A percentile compares a stretch with the other conserved stretches of the same genome.
phyloP scores from a whole-genome alignment of 1,140 invertebrate genomes.

The Sycophaga agraensis region DNA sequence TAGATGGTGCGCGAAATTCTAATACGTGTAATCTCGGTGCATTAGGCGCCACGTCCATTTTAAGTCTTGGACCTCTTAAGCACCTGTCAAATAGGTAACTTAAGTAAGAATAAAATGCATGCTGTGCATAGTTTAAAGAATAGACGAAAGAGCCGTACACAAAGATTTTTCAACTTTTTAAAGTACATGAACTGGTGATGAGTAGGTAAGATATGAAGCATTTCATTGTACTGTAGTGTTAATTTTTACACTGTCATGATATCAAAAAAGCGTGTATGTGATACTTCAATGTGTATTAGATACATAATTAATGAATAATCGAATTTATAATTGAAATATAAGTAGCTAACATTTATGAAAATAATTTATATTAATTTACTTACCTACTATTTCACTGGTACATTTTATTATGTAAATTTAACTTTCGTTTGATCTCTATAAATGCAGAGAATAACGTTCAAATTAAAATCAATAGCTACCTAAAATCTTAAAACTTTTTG shows the following conservation, averaged over 20 bases:
- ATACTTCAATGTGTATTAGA: no score
- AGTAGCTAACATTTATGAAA: no score
- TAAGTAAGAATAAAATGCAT: conserved; percentile 1
- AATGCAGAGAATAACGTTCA: neutral
- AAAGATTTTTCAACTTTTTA: no score
- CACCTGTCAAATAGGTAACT: conserved; percentile 61
- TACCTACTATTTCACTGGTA: neutral
- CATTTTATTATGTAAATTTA: neutral
- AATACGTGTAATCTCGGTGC: conserved; percentile 63
- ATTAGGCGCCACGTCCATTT: conserved; percentile 67
- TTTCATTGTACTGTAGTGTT: no score
- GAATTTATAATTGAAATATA: neutral
- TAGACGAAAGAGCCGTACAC: no score
- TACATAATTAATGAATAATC: neutral
- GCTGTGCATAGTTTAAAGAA: no score
- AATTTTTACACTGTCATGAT: no score
- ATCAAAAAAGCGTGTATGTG: no score
- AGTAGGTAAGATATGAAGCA: no score
- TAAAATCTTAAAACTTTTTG: neutral
- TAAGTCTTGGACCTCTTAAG: conserved; percentile 71
- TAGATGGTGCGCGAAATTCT: conserved; percentile 66
- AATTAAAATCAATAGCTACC: neutral
- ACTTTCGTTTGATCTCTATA: conserved; percentile 5
- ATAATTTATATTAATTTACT: no score
- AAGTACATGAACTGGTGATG: no score